These are phyloP conservation scores for Syngnathus rostellatus DNA, from an alignment of 2,797 vertebrate species.

Conservation along the genomic window DNA sequence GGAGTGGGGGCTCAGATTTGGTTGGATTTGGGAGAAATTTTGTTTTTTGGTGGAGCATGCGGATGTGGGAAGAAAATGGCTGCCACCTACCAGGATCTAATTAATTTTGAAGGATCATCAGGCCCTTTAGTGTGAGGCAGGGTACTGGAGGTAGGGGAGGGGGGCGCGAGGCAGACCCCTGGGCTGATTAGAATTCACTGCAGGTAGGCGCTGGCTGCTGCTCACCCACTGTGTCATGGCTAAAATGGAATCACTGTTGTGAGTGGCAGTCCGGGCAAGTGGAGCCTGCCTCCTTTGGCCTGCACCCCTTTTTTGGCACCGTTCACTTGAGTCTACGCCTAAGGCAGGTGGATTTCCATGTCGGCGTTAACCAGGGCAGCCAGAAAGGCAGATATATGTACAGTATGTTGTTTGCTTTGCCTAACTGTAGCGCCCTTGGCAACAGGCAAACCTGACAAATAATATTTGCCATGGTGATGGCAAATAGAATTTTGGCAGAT, in stretches of 20 bases:
- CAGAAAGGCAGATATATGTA: slow-evolving; percentile 34
- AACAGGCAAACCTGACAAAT: slow-evolving; percentile 1
- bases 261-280: slow-evolving; percentile 70
- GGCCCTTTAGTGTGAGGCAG: slow-evolving; percentile 92
- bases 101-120: slow-evolving; percentile 99
- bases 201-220: slow-evolving; percentile 98
- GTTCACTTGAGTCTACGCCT: slow-evolving; percentile 70
- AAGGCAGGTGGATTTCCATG: slow-evolving; percentile 63
- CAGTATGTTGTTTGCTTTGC: slow-evolving; percentile 48
- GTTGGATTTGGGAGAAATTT: slow-evolving; percentile 29
- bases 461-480: slow-evolving; percentile 9
- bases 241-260: slow-evolving; percentile 80
- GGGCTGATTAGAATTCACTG: slow-evolving; percentile 99
- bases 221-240: slow-evolving; percentile 94
- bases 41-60: slow-evolving; percentile 44
- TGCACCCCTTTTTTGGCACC: slow-evolving; percentile 63
- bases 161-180: slow-evolving; percentile 76
- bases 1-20: slow-evolving; percentile 33
- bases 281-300: slow-evolving; percentile 59
- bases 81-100: slow-evolving; percentile 83
- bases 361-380: slow-evolving; percentile 32
- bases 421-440: slow-evolving; percentile 17
- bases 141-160: slow-evolving; percentile 59
- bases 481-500: slow-evolving; percentile 8
- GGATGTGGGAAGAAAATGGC: slow-evolving; percentile 67